Evolutionary conservation across 1,140 invertebrate species (phyloP).

Genomic region (Pogonus chalceus): DNA sequence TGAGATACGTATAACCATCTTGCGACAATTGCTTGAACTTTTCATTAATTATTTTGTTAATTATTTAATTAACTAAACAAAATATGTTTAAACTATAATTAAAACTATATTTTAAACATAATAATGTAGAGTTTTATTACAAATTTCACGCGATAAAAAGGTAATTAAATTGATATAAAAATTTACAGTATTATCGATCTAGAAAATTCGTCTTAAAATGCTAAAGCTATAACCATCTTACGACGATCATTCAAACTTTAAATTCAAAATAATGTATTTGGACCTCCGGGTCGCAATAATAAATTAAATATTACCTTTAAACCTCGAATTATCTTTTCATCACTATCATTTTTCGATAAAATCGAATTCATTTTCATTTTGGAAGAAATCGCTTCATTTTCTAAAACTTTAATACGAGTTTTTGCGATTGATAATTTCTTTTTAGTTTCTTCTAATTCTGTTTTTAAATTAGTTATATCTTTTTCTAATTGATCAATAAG

Average conservation of each 20-base stretch:
- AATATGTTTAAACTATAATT: too few species aligned
- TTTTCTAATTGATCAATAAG: slow-evolving; percentile 30
- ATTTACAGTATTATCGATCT: slow-evolving; percentile 16
- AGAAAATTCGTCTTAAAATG: slow-evolving; percentile 13
- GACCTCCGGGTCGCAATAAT: too few species aligned
- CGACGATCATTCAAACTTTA: slow-evolving; percentile 7
- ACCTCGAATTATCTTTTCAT: slow-evolving; percentile 44
- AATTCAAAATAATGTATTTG: slow-evolving; percentile 3
- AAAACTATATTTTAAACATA: too few species aligned
- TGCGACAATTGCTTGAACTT: too few species aligned
- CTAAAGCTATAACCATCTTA: slow-evolving; percentile 11
- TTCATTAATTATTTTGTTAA: too few species aligned
- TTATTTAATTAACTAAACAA: too few species aligned
- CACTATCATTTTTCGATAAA: slow-evolving; percentile 44
- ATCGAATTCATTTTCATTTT: slow-evolving; percentile 40
- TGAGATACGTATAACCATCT: too few species aligned
- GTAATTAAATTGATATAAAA: too few species aligned
- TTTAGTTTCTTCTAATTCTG: slow-evolving; percentile 38
- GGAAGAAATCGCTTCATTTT: slow-evolving; percentile 39
- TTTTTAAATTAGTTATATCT: slow-evolving; percentile 18
- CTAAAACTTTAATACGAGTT: slow-evolving; percentile 45
- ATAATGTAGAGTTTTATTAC: too few species aligned
- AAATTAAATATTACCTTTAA: slow-evolving; percentile 35
- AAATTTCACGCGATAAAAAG: too few species aligned
- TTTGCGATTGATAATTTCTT: slow-evolving; percentile 45